phyloP scores from a whole-genome alignment of 2,888 invertebrate species.

The Patella depressa region DNA sequence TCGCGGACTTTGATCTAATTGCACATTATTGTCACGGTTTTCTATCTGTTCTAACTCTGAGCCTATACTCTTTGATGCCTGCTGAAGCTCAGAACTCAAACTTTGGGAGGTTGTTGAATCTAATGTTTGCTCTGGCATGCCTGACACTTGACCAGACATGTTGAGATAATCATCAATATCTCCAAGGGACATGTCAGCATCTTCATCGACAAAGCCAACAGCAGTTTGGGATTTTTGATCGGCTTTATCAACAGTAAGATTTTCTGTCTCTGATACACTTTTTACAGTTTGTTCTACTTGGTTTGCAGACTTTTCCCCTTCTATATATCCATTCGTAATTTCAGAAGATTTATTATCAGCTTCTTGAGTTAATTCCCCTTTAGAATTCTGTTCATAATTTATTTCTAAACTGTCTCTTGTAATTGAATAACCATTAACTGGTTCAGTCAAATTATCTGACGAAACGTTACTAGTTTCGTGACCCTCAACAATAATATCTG shows the following conservation, averaged over 20 bases:
- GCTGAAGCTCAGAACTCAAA: not conserved
- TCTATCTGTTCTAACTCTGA: not conserved
- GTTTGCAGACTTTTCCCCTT: not conserved
- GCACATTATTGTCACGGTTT: not conserved
- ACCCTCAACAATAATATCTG: slow-evolving; percentile 43
- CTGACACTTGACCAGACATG: slow-evolving; percentile 26
- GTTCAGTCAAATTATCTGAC: not conserved
- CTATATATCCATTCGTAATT: not conserved
- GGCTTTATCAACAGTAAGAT: slow-evolving; percentile 19
- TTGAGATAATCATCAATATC: slow-evolving; percentile 52
- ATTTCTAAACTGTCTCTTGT: too few relatives aligned
- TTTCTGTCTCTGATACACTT: not conserved
- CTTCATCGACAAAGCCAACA: slow-evolving; percentile 35
- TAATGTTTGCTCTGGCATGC: not conserved
- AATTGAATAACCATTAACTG: not conserved
- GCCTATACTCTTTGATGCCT: slow-evolving; percentile 12
- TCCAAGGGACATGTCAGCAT: slow-evolving; percentile 42
- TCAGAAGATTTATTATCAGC: not conserved
- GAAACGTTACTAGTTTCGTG: slow-evolving; percentile 27
- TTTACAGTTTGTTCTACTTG: not conserved
- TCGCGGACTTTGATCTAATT: not conserved
- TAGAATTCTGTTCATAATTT: not conserved
- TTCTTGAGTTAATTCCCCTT: not conserved
- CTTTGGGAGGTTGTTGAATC: not conserved
- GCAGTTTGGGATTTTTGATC: not conserved